phyloP scores from a whole-genome alignment of 2,113 vertebrate genomes.

The Leptobrachium ailaonicum region DNA sequence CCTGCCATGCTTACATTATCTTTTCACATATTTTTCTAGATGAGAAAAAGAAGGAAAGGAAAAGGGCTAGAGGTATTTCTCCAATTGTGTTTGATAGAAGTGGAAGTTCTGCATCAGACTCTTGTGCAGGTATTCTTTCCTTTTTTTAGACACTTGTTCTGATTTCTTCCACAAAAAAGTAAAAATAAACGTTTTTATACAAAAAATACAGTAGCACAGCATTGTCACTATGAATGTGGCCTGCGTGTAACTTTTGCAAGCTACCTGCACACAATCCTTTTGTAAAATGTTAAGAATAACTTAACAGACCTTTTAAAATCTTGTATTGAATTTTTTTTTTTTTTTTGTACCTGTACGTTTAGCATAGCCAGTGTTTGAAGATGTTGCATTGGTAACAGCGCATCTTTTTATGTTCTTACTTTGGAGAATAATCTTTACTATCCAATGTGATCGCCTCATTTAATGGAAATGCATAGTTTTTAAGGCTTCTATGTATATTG shows the following conservation, averaged over 20 bases:
- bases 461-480: too few species aligned
- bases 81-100: constrained; percentile 90
- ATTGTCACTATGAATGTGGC: constrained; percentile 49
- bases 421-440: too few species aligned
- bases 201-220: constrained; percentile 29
- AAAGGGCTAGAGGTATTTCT: constrained; percentile 87
- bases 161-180: constrained; percentile 49
- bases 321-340: not conserved
- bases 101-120: constrained; percentile 88
- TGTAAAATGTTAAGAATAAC: not conserved
- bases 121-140: constrained; percentile 79
- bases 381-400: not conserved
- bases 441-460: too few species aligned
- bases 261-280: not conserved
- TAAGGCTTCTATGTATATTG: too few species aligned
- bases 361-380: not conserved
- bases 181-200: constrained; percentile 48
- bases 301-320: not conserved
- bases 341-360: not conserved
- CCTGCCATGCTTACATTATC: constrained; percentile 38
- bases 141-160: constrained; percentile 44
- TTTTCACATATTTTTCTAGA: constrained; percentile 62
- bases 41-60: constrained; percentile 83
- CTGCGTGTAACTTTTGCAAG: constrained; percentile 56
- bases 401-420: too few species aligned